These are phyloP conservation scores for Coregonus suidteri DNA, from an alignment of 2,797 vertebrate species.

Conservation along the genomic window DNA sequence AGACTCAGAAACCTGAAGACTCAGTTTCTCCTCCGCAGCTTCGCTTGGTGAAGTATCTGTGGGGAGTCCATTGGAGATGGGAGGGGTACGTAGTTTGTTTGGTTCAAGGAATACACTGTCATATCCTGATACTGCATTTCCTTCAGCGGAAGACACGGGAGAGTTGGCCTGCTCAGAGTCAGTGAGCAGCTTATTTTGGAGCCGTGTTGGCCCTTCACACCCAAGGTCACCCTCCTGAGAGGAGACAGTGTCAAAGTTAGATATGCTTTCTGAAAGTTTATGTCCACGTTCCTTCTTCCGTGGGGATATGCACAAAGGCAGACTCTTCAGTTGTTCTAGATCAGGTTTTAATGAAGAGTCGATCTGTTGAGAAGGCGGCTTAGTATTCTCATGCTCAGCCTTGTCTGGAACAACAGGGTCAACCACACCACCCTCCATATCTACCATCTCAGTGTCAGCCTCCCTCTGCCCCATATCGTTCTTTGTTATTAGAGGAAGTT, in stretches of 20 bases:
- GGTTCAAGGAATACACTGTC: background rate
- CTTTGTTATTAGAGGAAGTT: background rate
- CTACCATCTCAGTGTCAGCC: slow-evolving; percentile 2
- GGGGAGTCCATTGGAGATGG: background rate
- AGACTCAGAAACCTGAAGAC: slow-evolving; percentile 11
- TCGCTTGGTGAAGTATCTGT: background rate
- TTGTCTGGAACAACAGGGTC: background rate
- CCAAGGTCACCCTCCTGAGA: slow-evolving; percentile 36
- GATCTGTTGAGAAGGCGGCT: background rate
- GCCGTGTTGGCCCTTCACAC: slow-evolving; percentile 24
- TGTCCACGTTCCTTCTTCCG: slow-evolving; percentile 66
- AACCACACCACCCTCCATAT: slow-evolving; percentile 17
- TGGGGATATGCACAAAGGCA: slow-evolving; percentile 23
- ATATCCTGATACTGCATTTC: background rate
- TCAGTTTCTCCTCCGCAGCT: slow-evolving; percentile 19
- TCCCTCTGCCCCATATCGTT: slow-evolving; percentile 1
- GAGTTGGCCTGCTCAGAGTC: slow-evolving; percentile 19
- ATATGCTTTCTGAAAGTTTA: slow-evolving; percentile 61
- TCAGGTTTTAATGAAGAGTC: slow-evolving; percentile 28
- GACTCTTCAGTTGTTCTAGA: slow-evolving; percentile 7
- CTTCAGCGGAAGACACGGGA: background rate
- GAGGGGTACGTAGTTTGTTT: background rate
- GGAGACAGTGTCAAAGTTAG: slow-evolving; percentile 49
- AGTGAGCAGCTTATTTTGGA: background rate
- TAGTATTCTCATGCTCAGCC: background rate